Base-by-base conservation (phyloP, 2,113 vertebrate species). In the Aegithalos caudatus region DNA sequence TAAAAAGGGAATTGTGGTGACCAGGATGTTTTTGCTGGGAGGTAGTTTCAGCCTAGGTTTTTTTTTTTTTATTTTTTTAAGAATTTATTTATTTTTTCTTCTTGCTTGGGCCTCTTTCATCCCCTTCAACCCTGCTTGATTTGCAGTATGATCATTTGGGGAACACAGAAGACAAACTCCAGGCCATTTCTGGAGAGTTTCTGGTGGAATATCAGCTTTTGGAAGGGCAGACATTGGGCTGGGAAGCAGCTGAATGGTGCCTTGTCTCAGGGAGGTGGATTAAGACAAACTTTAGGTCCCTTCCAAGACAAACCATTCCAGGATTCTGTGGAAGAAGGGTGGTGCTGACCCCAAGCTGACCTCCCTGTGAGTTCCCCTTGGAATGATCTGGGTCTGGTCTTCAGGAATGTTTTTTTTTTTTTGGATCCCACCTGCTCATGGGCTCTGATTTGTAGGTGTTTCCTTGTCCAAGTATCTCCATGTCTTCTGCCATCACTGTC, bases 41-140 rank as follows among this genome's bases (percentile, higher is more conserved):
- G 12, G 5, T 64, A 10, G 44, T 94, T 91, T 42, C 40, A 48
- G 25, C 25, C 31, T 60, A 7, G 5, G 40, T 6, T 51, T 9
- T 8, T 51, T 15, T 12, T 12, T 45, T 38, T 12, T 45, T 14
- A n/a, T n/a, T n/a, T 16, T 15, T 24, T 21, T 9, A 16, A 12
- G n/a, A n/a, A n/a, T n/a, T n/a, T n/a, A n/a, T n/a, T 33, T 18
- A 9, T 61, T 66, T 38, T 67, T 37, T 17, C n/a, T n/a, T n/a
- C n/a, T n/a, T 0, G 2, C 23, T 56, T 76, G 21, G 7, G 6
- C 9, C 5, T 61, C 10, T 38, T 47, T 42, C 0, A 4, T 29
- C 19, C 27, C 42, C 19, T 58, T 33, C 14, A 14, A n/a, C 23
- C 12, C n/a, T 12, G 2, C 27, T 60, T 47, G 40, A 51, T 91